Conservation (phyloP, 2,113 vertebrate genomes). For the Oostethus manadensis region DNA sequence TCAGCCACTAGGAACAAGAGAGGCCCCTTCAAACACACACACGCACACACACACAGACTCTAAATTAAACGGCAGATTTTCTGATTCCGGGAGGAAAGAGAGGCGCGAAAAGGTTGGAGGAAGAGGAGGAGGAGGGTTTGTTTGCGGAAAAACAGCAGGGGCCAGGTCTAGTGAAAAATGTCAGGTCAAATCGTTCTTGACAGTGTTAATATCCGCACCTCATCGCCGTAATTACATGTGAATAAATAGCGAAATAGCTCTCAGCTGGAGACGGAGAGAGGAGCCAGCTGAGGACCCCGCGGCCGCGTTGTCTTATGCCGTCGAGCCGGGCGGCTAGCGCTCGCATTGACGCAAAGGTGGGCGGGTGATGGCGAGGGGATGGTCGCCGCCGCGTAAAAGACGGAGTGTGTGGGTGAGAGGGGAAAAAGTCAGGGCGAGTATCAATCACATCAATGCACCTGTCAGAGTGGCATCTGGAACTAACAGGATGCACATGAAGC, state of each 20-base stretch:
- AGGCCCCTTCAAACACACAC: constrained; percentile 29
- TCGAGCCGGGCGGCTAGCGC: neutral
- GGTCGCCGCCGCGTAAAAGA: neutral
- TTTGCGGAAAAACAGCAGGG: constrained; percentile 76
- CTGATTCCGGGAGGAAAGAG: constrained; percentile 71
- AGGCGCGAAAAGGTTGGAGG: constrained; percentile 36
- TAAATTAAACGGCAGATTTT: constrained; percentile 85
- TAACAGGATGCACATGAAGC: constrained; percentile 83
- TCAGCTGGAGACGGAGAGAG: constrained; percentile 89
- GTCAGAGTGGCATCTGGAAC: constrained; percentile 97
- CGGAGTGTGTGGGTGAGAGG: constrained; percentile 31
- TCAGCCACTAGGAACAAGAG: constrained; percentile 70
- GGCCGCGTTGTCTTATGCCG: constrained; percentile 31
- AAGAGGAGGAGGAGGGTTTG: constrained; percentile 42
- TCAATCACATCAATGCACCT: constrained; percentile 87
- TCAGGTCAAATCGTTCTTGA: constrained; percentile 99
- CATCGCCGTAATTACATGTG: constrained; percentile 99
- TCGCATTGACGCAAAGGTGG: constrained; percentile 18
- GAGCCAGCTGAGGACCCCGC: constrained; percentile 84
- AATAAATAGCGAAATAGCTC: constrained; percentile 99
- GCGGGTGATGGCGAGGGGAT: neutral
- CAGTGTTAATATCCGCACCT: constrained; percentile 99
- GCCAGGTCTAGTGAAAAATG: constrained; percentile 91
- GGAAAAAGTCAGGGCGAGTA: constrained; percentile 67
- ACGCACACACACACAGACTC: constrained; percentile 27